A percentile compares a stretch with the other conserved stretches of the same genome.
These are phyloP conservation scores for Merodon equestris DNA, from an alignment of 2,888 invertebrate genomes.

Conservation along the genomic window DNA sequence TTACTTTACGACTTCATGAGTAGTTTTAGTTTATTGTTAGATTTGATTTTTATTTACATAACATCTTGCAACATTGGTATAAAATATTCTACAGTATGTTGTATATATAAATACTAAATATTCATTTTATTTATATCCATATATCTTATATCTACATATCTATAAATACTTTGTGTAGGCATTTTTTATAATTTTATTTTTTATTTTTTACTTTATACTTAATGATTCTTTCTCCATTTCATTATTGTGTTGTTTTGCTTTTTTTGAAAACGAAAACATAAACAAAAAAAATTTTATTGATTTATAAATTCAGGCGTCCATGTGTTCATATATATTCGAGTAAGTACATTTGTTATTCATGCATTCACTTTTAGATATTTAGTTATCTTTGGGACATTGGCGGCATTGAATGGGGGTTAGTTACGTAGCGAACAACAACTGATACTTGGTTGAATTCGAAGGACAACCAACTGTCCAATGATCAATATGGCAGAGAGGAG, in stretches of 20 bases:
- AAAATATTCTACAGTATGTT: slow-evolving; percentile 65
- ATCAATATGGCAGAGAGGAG: slow-evolving; percentile 30
- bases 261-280: neutral
- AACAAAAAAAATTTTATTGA: slow-evolving; percentile 1
- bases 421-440: slow-evolving; percentile 32
- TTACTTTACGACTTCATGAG: slow-evolving; percentile 10
- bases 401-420: slow-evolving; percentile 44
- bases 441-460: slow-evolving; percentile 45
- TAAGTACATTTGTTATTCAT: slow-evolving; percentile 18
- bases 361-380: slow-evolving; percentile 10
- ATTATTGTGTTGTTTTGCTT: slow-evolving; percentile 13
- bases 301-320: slow-evolving; percentile 57
- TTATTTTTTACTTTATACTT: slow-evolving; percentile 43
- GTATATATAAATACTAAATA: slow-evolving; percentile 65
- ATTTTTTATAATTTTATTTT: slow-evolving; percentile 50
- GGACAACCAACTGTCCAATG: slow-evolving; percentile 47
- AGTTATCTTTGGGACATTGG: too few relatives aligned
- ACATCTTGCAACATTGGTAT: slow-evolving; percentile 68
- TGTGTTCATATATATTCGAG: slow-evolving; percentile 46
- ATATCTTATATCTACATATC: slow-evolving; percentile 61
- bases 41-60: slow-evolving; percentile 59
- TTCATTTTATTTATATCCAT: slow-evolving; percentile 64
- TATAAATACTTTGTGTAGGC: slow-evolving; percentile 62
- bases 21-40: slow-evolving; percentile 11
- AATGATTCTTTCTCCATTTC: slow-evolving; percentile 42